These are phyloP conservation scores for Sebastes fasciatus DNA, from an alignment of 2,113 vertebrate genomes.

Conservation along the genomic window DNA sequence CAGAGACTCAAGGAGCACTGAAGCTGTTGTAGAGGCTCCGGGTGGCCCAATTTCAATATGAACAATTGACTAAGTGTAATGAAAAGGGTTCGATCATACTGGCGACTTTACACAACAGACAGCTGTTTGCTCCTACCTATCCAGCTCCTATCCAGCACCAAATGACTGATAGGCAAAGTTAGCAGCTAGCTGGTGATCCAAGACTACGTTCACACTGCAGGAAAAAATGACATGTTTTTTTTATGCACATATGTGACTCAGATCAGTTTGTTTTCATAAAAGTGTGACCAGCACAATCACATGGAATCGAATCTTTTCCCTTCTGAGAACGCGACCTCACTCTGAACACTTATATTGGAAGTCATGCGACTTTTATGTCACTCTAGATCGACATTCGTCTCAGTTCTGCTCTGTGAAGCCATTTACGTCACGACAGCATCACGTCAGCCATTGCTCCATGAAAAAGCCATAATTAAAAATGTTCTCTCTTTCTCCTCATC, in stretches of 20 bases:
- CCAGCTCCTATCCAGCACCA: neutral
- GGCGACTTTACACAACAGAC: neutral
- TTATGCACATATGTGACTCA: too few relatives aligned
- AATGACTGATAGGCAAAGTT: neutral
- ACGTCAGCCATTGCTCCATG: neutral
- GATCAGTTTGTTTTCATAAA: too few relatives aligned
- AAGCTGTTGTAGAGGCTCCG: neutral
- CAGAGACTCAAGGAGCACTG: neutral
- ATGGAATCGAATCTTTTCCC: neutral
- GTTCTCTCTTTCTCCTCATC: too few relatives aligned
- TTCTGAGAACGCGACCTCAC: neutral
- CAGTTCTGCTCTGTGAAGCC: neutral
- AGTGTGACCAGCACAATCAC: neutral
- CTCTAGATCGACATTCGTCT: neutral
- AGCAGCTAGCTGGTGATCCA: neutral
- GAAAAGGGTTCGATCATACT: too few relatives aligned
- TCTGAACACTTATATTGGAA: neutral
- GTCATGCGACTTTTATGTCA: neutral
- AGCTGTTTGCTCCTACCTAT: neutral
- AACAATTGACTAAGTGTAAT: neutral
- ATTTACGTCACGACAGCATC: neutral
- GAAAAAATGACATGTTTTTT: neutral
- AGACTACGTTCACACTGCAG: neutral
- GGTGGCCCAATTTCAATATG: neutral
- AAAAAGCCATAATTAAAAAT: neutral